Evolutionary conservation across 2,797 vertebrate species (phyloP), one percentile per base, ranked within the genome.

Genomic region (Pipistrellus pipistrellus): DNA sequence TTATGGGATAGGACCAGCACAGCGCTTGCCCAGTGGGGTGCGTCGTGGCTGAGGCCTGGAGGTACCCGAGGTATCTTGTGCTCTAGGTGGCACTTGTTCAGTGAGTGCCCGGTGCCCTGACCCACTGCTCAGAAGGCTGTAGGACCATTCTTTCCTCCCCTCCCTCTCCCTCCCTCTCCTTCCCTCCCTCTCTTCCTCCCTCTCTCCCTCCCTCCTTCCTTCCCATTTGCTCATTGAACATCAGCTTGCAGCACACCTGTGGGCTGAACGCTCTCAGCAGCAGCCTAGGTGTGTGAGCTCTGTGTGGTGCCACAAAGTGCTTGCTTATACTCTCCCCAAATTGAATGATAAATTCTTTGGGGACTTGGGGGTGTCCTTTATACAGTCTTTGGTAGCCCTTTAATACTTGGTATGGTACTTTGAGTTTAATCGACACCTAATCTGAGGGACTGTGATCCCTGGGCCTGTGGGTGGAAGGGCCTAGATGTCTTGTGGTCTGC

Each of bases 41-140:
- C 76, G 81, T 44, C 15, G 20, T 0, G 2, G 7, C 38, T 62
- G 17, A 53, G 5, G 4, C 73, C 41, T 76, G 12, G 62, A 7
- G 27, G 62, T n/a, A 1, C 27, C 13, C 15, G 3, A 8, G 17
- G 0, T 27, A 23, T 15, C 12, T 20, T 5, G 2, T 12, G 25
- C 10, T 23, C 35, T 18, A 35, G 35, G 13, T 53, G 53, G 23
- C 2, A 0, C 12, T 82, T 62, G 38, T 27, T 64, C 27, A 21
- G 59, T 0, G 20, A 44, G 30, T 32, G 44, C 44, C 20, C 10
- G 2, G 35, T 30, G 21, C 27, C 21, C 30, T 44, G 23, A 6
- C 13, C 27, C 32, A 48, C 15, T 75, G 57, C 66, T 64, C 32
- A 7, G 23, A 38, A 1, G 4, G 27, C 88, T 8, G 0, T 7